These are phyloP conservation scores for Athripsodes cinereus DNA, from an alignment of 2,888 invertebrate species.

Conservation along the genomic window DNA sequence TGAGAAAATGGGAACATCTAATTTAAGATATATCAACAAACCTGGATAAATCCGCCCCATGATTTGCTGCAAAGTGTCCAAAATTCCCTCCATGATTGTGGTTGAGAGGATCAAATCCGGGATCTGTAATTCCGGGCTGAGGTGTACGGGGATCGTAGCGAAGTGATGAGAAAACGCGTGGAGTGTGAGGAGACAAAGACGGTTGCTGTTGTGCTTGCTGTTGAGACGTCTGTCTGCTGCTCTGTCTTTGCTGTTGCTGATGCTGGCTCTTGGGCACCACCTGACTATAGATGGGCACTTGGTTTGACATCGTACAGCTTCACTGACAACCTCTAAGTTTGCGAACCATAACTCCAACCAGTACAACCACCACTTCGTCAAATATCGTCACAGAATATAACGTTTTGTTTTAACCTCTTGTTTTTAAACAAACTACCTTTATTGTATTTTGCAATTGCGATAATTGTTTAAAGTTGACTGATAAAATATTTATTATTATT, in stretches of 20 bases:
- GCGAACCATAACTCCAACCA: too few species aligned
- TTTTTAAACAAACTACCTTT: too few species aligned
- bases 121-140: constrained; percentile 36
- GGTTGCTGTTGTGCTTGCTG: constrained; percentile 8
- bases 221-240: not conserved
- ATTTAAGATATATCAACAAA: not conserved
- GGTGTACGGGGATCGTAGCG: constrained; percentile 31
- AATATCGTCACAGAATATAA: too few species aligned
- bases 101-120: constrained; percentile 61
- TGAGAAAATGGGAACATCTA: too few species aligned
- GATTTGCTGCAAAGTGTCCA: constrained; percentile 29
- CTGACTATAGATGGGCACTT: constrained; percentile 49
- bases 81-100: constrained; percentile 52
- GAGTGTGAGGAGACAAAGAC: constrained; percentile 20
- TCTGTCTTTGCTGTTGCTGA: constrained; percentile 13
- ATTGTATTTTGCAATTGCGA: too few species aligned
- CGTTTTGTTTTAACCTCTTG: too few species aligned
- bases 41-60: not conserved
- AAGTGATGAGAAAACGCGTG: constrained; percentile 31
- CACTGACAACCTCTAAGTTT: too few species aligned
- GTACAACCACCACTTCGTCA: too few species aligned
- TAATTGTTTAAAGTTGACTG: too few species aligned
- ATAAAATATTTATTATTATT: too few species aligned
- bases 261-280: constrained; percentile 32
- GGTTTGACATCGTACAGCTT: constrained; percentile 39